These are phyloP conservation scores for Brachyptera risi DNA, from an alignment of 2,888 invertebrate species.

Conservation along the genomic window DNA sequence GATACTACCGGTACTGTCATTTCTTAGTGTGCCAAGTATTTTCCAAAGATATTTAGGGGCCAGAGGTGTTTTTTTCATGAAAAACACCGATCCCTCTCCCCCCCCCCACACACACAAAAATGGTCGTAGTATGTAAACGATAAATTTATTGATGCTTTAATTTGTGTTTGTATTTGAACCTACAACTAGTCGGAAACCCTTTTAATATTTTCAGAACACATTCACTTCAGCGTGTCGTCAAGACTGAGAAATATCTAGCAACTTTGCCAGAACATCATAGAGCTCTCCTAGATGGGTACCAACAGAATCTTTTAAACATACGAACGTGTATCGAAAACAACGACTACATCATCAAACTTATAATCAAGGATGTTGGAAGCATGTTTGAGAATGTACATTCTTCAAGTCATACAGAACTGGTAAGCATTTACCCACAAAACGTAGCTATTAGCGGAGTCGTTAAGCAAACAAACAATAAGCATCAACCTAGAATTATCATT, in stretches of 20 bases:
- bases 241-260: slow-evolving; percentile 70
- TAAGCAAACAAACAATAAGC: too few relatives aligned
- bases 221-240: slow-evolving; percentile 68
- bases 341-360: slow-evolving; percentile 58
- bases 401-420: slow-evolving; percentile 33
- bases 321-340: slow-evolving; percentile 73
- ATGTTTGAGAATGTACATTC: slow-evolving; percentile 74
- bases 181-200: neutral
- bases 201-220: slow-evolving; percentile 58
- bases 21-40: too few relatives aligned
- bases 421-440: too few relatives aligned
- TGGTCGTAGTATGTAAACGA: too few relatives aligned
- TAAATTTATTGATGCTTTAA: slow-evolving; percentile 17
- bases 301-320: slow-evolving; percentile 60
- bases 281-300: slow-evolving; percentile 68
- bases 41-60: too few relatives aligned
- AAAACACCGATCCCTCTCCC: neutral
- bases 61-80: too few relatives aligned
- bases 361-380: slow-evolving; percentile 72
- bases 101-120: too few relatives aligned
- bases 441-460: too few relatives aligned
- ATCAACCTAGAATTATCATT: too few relatives aligned
- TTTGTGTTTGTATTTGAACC: slow-evolving; percentile 18
- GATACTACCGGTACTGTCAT: too few relatives aligned
- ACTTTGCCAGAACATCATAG: slow-evolving; percentile 73